Conservation (phyloP, 2,113 vertebrate genomes). For the Pseudolaguvia tuberculata region DNA sequence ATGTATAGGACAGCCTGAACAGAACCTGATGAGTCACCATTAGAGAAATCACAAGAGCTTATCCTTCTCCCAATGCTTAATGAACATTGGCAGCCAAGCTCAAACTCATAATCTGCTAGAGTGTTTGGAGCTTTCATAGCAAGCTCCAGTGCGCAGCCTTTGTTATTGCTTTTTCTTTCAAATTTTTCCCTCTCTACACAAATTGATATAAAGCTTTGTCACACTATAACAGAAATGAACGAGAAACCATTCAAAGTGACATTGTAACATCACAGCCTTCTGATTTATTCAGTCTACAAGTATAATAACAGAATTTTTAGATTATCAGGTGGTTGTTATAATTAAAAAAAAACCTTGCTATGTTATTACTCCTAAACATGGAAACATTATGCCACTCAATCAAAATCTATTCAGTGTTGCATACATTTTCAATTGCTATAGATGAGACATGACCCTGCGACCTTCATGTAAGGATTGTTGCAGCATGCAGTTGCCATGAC, state of each 20-base stretch:
- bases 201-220: conserved; percentile 29
- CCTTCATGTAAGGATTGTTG: conserved; percentile 29
- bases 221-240: conserved; percentile 28
- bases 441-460: conserved; percentile 10
- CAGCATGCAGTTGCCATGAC: conserved; percentile 23
- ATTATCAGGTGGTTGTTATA: conserved; percentile 25
- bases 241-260: conserved; percentile 22
- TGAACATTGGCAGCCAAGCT: conserved; percentile 49
- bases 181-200: conserved; percentile 3
- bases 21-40: conserved; percentile 34
- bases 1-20: conserved; percentile 29
- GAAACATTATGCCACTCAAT: background rate
- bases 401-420: background rate
- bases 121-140: conserved; percentile 49
- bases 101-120: conserved; percentile 54
- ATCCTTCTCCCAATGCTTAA: conserved; percentile 51
- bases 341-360: conserved; percentile 1
- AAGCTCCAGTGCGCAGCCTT: conserved; percentile 50
- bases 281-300: conserved; percentile 1
- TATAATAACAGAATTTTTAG: background rate
- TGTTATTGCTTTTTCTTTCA: conserved; percentile 38
- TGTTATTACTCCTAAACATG: background rate
- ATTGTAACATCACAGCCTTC: conserved; percentile 1
- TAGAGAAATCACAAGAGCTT: conserved; percentile 46
- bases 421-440: conserved; percentile 10